phyloP scores from a whole-genome alignment of 2,113 vertebrate species.

The Pteruthius melanotis region DNA sequence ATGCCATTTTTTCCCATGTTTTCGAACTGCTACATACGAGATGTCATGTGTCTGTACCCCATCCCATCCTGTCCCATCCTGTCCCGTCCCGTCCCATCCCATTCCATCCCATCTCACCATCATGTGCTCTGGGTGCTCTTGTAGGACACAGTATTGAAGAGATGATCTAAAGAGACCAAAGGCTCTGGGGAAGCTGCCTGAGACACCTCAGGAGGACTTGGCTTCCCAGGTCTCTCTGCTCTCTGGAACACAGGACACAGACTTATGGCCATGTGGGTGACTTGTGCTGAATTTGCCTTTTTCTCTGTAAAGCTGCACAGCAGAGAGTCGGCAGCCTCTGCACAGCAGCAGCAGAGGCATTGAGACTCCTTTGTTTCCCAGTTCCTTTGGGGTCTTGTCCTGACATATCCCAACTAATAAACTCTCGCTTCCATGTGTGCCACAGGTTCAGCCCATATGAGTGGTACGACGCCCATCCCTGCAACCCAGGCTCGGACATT shows the following conservation, averaged over 20 bases:
- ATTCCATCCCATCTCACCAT: background rate
- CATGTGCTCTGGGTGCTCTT: accelerated
- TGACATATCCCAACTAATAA: accelerated
- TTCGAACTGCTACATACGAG: accelerated
- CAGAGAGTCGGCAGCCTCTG: background rate
- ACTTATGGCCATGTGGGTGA: background rate
- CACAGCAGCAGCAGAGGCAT: background rate
- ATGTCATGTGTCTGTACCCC: accelerated
- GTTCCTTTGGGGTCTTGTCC: no score
- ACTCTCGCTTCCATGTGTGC: background rate
- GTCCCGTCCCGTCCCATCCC: background rate
- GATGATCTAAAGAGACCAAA: background rate
- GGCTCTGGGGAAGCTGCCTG: background rate
- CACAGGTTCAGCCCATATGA: slow-evolving; percentile 95
- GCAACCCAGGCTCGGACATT: slow-evolving; percentile 92
- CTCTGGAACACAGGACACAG: background rate
- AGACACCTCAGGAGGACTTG: background rate
- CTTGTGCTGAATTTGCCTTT: background rate
- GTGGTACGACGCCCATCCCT: slow-evolving; percentile 97
- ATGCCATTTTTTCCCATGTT: accelerated
- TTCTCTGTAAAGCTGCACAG: background rate
- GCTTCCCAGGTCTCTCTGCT: background rate
- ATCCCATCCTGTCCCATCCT: background rate
- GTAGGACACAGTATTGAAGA: accelerated
- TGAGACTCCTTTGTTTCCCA: background rate